These are phyloP conservation scores for Salarias fasciatus DNA, from an alignment of 2,797 vertebrate species.

Conservation along the genomic window DNA sequence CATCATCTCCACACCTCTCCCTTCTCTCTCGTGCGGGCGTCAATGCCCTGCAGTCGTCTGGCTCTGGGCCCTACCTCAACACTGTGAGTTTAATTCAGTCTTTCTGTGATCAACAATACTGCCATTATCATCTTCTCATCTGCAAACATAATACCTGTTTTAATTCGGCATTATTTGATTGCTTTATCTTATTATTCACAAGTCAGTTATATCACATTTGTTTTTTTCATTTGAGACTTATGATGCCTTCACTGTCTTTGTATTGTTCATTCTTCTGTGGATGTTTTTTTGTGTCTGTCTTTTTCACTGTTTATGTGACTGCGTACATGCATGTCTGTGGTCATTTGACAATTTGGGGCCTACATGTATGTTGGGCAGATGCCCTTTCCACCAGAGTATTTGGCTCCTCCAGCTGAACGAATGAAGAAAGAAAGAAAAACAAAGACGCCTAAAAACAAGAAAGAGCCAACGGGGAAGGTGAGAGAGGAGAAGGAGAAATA, in stretches of 20 bases:
- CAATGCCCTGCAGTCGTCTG: slow-evolving; percentile 75
- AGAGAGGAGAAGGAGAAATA: slow-evolving; percentile 63
- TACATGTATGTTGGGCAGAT: slow-evolving; percentile 80
- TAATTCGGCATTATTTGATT: slow-evolving; percentile 61
- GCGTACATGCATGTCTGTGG: slow-evolving; percentile 62
- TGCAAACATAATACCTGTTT: slow-evolving; percentile 56
- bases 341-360: slow-evolving; percentile 63
- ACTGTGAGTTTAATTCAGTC: slow-evolving; percentile 76
- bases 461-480: slow-evolving; percentile 86
- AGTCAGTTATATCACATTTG: slow-evolving; percentile 61
- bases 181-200: slow-evolving; percentile 66
- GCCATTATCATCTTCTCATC: slow-evolving; percentile 52
- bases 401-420: slow-evolving; percentile 86
- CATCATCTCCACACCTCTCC: slow-evolving; percentile 79
- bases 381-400: slow-evolving; percentile 88
- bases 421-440: slow-evolving; percentile 89
- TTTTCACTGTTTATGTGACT: slow-evolving; percentile 48
- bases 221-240: slow-evolving; percentile 38
- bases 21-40: slow-evolving; percentile 79
- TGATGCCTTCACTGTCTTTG: slow-evolving; percentile 64
- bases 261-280: slow-evolving; percentile 68
- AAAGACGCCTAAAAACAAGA: slow-evolving; percentile 86
- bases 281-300: slow-evolving; percentile 50
- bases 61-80: slow-evolving; percentile 80
- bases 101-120: slow-evolving; percentile 5